A percentile compares a stretch with the other conserved stretches of the same genome.
These are phyloP conservation scores for Salvelinus alpinus DNA, from an alignment of 2,113 vertebrate species.

Conservation along the genomic window DNA sequence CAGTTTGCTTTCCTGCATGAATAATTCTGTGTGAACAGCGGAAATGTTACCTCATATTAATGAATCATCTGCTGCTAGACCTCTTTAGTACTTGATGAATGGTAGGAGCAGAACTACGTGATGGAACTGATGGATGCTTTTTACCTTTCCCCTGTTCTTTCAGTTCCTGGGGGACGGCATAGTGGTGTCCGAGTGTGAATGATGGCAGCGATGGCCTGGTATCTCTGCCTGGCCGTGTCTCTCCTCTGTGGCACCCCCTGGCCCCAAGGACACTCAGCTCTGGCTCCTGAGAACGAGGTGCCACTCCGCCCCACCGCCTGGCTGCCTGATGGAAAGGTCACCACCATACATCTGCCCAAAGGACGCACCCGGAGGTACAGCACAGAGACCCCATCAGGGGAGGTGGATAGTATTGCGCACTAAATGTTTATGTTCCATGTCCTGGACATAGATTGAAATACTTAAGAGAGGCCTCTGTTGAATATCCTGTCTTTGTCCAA, in stretches of 20 bases:
- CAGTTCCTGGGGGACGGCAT: constrained; percentile 32
- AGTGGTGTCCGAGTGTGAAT: constrained; percentile 10
- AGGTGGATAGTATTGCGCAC: background rate
- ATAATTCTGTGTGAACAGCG: constrained; percentile 77
- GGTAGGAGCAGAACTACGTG: constrained; percentile 19
- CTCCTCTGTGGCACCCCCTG: constrained; percentile 49
- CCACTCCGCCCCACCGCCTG: constrained; percentile 71
- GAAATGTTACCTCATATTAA: constrained; percentile 67
- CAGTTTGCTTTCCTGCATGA: constrained; percentile 67
- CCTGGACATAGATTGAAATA: background rate
- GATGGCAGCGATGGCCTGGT: constrained; percentile 57
- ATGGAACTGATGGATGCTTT: constrained; percentile 38
- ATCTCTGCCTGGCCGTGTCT: constrained; percentile 45
- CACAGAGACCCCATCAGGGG: background rate
- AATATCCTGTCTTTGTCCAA: no score
- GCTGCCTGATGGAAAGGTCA: constrained; percentile 80
- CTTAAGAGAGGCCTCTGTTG: no score
- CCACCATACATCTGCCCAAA: constrained; percentile 76
- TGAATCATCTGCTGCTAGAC: constrained; percentile 66
- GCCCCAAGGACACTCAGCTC: constrained; percentile 44
- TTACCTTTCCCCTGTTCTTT: constrained; percentile 52
- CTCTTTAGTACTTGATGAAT: constrained; percentile 47
- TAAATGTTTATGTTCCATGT: background rate
- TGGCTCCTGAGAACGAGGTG: constrained; percentile 75
- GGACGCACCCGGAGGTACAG: constrained; percentile 82